Percentiles rank a stretch among this genome's conserved stretches.
These are phyloP conservation scores for Microcebus lehilahytsara DNA, from an alignment of 2,113 vertebrate genomes.

Conservation along the genomic window DNA sequence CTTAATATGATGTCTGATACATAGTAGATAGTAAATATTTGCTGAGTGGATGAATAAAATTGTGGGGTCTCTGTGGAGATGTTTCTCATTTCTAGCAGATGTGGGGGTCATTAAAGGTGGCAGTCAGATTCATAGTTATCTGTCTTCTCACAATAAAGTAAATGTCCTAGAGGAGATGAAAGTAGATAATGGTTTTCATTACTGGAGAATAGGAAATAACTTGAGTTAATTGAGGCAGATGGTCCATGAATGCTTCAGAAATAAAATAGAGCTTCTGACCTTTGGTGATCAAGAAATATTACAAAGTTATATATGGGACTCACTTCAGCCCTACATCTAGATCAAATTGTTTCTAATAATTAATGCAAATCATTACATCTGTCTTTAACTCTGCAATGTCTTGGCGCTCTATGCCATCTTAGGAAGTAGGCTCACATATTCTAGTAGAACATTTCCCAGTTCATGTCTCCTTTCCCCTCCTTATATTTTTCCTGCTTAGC, in stretches of 20 bases:
- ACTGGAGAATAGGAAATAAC: not conserved
- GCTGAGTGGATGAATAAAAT: constrained; percentile 5
- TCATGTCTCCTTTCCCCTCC: not conserved
- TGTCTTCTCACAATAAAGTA: constrained; percentile 33
- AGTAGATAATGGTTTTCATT: constrained; percentile 9
- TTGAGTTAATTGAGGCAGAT: not conserved
- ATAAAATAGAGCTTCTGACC: constrained; percentile 45
- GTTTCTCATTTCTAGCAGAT: constrained; percentile 34
- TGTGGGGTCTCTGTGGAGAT: constrained; percentile 3
- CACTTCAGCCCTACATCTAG: not conserved
- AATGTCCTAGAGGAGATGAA: constrained; percentile 30
- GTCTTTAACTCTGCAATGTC: not conserved
- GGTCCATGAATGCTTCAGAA: not conserved
- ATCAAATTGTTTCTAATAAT: constrained; percentile 1
- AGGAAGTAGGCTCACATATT: not conserved
- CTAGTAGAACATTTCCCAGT: not conserved
- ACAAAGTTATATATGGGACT: not conserved
- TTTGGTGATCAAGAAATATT: constrained; percentile 16
- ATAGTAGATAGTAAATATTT: constrained; percentile 46
- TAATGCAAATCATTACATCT: not conserved
- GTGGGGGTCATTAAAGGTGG: not conserved
- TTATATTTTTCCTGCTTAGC: not conserved
- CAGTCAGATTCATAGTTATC: not conserved
- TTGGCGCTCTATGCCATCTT: not conserved
- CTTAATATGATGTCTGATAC: not conserved